Evolutionary conservation across 2,888 invertebrate genomes (phyloP), one percentile per base, ranked within the genome.

Genomic region (Rambutsinella grinnellia): DNA sequence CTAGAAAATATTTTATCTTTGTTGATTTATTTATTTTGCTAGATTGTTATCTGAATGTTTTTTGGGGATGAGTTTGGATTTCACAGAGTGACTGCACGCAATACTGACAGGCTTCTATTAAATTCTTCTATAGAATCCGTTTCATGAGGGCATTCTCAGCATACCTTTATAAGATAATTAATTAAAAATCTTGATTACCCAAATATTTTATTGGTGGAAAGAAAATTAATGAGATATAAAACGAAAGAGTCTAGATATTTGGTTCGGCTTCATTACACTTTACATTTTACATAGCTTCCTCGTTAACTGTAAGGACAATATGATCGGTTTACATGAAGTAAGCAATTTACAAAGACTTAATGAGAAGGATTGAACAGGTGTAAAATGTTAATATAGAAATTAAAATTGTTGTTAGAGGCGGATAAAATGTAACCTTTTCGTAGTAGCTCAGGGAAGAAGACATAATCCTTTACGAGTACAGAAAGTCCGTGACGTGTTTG

Each of bases 401-500:
- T 63, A 71, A 71, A 27, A 53, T 71, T 36, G 5, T 36, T 5
- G 13, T 36, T 36, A 36, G 36, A 8, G 36, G 36, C 36, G 6
- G 13, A 36, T 36, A 36, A 36, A 13, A 5, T 36, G 13, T 36
- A 13, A n/a, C n/a, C n/a, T n/a, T n/a, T n/a, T 36, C 6, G 36
- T 36, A 36, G 36, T 36, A 36, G 13, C 5, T 8, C 5, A 36
- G 13, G 36, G 36, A 36, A 13, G 36, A 36, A 36, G 36, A 36
- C 36, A 36, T 36, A 36, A 36, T 36, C 36, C 36, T 36, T 36
- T 36, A 61, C 65, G 74, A 74, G 60, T 74, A 67, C 67, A 74
- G 66, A 61, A 61, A 65, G 28, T 66, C 61, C 74, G 74, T 74
- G 74, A 74, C 74, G 74, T 74, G 74, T 74, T 67, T 74, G 28